phyloP scores from a whole-genome alignment of 2,113 vertebrate genomes.

The Phyllostomus discolor region DNA sequence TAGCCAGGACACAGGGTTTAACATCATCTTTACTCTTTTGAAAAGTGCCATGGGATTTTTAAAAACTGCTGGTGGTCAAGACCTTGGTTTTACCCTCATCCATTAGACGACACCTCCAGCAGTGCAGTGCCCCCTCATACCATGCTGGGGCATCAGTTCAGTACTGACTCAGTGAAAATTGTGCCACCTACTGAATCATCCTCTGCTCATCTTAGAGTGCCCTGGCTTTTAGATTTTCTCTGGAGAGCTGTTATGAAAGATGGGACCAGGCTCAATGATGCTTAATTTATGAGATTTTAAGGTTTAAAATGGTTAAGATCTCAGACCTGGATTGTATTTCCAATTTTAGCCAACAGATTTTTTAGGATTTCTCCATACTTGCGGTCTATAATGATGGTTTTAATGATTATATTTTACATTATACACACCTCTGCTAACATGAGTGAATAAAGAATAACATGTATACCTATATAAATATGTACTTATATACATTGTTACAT shows the following conservation, averaged over 20 bases:
- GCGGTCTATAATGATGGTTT: background rate
- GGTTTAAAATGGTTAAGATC: constrained; percentile 59
- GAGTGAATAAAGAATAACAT: background rate
- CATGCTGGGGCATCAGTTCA: constrained; percentile 75
- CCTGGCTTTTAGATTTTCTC: constrained; percentile 75
- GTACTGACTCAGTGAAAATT: constrained; percentile 78
- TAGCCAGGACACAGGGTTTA: constrained; percentile 78
- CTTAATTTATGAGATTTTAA: constrained; percentile 69
- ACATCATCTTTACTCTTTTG: constrained; percentile 80
- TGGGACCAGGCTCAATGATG: constrained; percentile 52
- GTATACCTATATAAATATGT: background rate
- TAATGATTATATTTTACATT: background rate
- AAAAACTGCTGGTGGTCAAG: constrained; percentile 78
- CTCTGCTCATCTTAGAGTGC: constrained; percentile 56
- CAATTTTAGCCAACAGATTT: constrained; percentile 12
- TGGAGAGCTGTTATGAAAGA: constrained; percentile 68
- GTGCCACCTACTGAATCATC: constrained; percentile 78
- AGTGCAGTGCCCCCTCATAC: constrained; percentile 71
- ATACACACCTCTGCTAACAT: background rate
- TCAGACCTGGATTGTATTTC: constrained; percentile 41
- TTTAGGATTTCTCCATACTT: background rate
- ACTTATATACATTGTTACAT: background rate
- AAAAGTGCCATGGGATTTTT: constrained; percentile 80
- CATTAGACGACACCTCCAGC: constrained; percentile 78
- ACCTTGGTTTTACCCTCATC: constrained; percentile 78